Evolutionary conservation across 1,140 invertebrate genomes (phyloP).

Genomic region (Dendrolimus kikuchii): DNA sequence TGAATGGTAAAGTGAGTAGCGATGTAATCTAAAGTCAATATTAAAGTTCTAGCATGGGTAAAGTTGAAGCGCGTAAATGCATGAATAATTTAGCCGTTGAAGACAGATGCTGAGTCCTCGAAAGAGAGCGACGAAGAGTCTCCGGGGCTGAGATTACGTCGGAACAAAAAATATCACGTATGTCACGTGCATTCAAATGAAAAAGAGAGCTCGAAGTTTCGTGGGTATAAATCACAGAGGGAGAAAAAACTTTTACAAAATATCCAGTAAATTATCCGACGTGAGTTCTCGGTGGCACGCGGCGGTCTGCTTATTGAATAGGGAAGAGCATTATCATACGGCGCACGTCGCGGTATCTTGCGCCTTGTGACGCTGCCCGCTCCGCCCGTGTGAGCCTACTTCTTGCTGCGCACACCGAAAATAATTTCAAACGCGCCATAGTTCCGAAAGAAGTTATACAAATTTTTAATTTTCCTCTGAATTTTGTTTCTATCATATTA

Average conservation of each 20-base stretch:
- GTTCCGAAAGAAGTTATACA: too few species aligned
- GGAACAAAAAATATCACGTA: constrained; percentile 65
- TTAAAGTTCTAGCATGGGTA: constrained; percentile 38
- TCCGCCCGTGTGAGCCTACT: constrained; percentile 1
- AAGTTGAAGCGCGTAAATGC: constrained; percentile 55
- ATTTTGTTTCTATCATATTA: too few species aligned
- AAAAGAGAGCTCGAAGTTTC: constrained; percentile 68
- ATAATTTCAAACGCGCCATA: not conserved
- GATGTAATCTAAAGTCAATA: constrained; percentile 43
- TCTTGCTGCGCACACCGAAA: not conserved
- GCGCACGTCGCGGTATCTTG: constrained; percentile 55
- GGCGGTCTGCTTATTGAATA: constrained; percentile 71
- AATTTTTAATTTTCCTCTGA: too few species aligned
- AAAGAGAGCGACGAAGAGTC: constrained; percentile 48
- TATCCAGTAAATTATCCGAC: constrained; percentile 73
- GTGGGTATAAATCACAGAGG: constrained; percentile 69
- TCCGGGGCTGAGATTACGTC: constrained; percentile 51
- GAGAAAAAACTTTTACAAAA: constrained; percentile 72
- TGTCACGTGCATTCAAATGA: constrained; percentile 71
- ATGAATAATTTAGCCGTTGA: constrained; percentile 62
- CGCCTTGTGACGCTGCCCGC: constrained; percentile 25
- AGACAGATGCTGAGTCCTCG: constrained; percentile 54
- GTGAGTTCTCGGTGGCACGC: constrained; percentile 65
- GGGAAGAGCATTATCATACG: constrained; percentile 64
- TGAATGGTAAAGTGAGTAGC: constrained; percentile 40